Base-by-base conservation (phyloP, 2,797 vertebrate genomes). In the Erethizon dorsatum region DNA sequence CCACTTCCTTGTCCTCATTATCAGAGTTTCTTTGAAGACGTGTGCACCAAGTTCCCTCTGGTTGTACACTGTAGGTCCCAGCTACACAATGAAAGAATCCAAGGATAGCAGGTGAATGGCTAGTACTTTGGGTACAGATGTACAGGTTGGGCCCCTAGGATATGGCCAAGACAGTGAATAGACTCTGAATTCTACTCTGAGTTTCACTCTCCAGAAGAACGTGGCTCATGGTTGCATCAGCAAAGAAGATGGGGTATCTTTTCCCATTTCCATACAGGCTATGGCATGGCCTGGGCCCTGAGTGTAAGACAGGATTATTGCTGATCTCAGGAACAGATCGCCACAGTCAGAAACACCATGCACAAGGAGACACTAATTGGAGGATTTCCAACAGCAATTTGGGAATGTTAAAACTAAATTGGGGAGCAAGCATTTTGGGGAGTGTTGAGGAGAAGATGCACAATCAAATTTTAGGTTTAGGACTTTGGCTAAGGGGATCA, bases 1-100 rank as follows among this genome's bases (percentile, higher is more conserved):
- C 11, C 61, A n/a, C 77, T 5, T 77, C 50, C 8, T 82, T 41
- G 12, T 95, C 41, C 1, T 82, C 54, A 15, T 52, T 56, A 77
- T 89, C 47, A 94, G 96, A 95, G n/a, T 28, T 78, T 94, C 61
- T 94, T 95, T 88, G 57, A 57, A 63, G 77, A 63, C 50, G 33
- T 79, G 47, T 63, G 17, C 85, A 59, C 41, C 47, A 90, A 59
- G 47, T 92, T 93, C 24, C 52, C 95, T 56, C 96, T 31, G 83
- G 50, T 67, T 56, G 12, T 57, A 80, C 22, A 67, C 26, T 77
- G n/a, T 26, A 57, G 41, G 50, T 92, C 56, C 41, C 26, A 56
- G 28, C 2, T 59, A 67, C 57, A 69, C 18, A 77, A 89, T 18
- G 28, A 87, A 47, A 95, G 28, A 91, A 79, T 77, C 47, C 47